phyloP scores from a whole-genome alignment of 2,113 vertebrate genomes.

The Percina caprodes region DNA sequence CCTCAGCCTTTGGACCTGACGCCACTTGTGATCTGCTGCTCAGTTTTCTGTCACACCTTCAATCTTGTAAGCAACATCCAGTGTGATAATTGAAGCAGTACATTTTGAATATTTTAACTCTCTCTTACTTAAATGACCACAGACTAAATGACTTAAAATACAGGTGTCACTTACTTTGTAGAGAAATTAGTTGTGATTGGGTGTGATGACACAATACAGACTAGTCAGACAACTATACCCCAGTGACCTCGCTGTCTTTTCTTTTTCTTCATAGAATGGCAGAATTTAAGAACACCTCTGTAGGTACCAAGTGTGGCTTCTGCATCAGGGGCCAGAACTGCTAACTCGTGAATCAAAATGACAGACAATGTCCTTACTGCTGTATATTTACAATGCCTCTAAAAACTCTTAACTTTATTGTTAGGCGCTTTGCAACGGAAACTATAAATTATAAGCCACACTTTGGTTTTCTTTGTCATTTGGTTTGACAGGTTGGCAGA shows the following conservation, averaged over 20 bases:
- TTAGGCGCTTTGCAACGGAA: neutral
- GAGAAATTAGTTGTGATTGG: too few relatives aligned
- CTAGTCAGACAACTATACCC: neutral
- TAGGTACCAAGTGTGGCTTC: neutral
- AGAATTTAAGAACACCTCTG: neutral
- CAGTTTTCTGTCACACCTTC: conserved; percentile 10
- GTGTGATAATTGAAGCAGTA: neutral
- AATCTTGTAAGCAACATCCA: conserved; percentile 2
- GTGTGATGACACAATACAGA: neutral
- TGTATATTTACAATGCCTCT: neutral
- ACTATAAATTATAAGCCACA: neutral
- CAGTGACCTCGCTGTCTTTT: neutral
- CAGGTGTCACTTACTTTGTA: too few relatives aligned
- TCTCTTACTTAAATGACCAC: too few relatives aligned
- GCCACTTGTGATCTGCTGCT: neutral
- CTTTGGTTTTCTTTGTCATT: neutral
- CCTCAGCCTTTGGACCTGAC: conserved; percentile 17
- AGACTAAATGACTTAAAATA: too few relatives aligned
- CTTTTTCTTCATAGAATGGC: neutral
- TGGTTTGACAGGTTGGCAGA: neutral
- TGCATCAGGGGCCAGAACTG: neutral
- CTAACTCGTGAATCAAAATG: neutral
- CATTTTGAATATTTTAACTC: too few relatives aligned
- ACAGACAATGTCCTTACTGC: neutral
- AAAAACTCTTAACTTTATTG: neutral